Evolutionary conservation across 2,888 invertebrate species (phyloP).

Genomic region (Campoplex capitator): DNA sequence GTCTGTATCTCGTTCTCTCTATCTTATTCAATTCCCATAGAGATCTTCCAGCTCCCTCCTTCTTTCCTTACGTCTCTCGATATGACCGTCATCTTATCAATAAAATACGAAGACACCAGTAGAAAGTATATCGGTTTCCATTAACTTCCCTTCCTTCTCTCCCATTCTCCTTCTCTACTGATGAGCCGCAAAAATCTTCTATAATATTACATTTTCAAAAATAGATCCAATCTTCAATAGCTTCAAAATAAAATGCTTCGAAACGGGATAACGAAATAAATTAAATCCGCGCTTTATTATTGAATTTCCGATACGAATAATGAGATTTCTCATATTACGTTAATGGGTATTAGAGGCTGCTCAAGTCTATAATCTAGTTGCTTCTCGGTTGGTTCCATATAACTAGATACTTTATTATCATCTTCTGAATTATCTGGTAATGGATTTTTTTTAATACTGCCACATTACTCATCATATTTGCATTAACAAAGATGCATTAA

Average conservation of each 20-base stretch:
- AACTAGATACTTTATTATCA: constrained; percentile 29
- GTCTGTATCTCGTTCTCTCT: not conserved
- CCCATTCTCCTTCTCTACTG: not conserved
- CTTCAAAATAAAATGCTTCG: constrained; percentile 8
- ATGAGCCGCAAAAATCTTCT: not conserved
- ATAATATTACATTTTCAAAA: not conserved
- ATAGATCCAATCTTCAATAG: constrained; percentile 26
- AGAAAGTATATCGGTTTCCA: constrained; percentile 25
- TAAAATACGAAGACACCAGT: constrained; percentile 19
- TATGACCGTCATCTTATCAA: not conserved
- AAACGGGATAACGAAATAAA: constrained; percentile 11
- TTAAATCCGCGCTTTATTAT: constrained; percentile 36
- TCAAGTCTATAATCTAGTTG: constrained; percentile 35
- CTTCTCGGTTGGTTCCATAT: not conserved
- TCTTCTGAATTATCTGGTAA: not conserved
- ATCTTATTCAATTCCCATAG: constrained; percentile 35
- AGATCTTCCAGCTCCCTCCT: not conserved
- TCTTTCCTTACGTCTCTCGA: not conserved
- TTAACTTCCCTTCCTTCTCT: not conserved
- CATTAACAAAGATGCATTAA: not conserved
- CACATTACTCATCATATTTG: not conserved
- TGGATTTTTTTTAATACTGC: not conserved
- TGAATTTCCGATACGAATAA: constrained; percentile 43
- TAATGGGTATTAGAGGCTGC: constrained; percentile 26
- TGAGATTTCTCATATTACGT: constrained; percentile 41